Evolutionary conservation across 2,113 vertebrate species (phyloP).

Genomic region (Colinus virginianus): DNA sequence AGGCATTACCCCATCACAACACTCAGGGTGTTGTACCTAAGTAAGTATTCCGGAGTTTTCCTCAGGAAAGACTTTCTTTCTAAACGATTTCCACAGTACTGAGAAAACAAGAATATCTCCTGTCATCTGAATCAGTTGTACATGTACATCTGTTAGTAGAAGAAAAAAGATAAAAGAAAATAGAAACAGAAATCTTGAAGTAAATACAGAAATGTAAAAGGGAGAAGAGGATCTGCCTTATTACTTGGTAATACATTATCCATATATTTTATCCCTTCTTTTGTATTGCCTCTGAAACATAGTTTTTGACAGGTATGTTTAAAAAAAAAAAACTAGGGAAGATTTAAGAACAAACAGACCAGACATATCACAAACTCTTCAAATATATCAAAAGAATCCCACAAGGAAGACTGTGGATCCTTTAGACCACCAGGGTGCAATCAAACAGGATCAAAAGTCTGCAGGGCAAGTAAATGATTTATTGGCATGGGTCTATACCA

Average conservation of each 20-base stretch:
- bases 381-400: constrained; percentile 43
- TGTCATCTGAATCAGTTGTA: neutral
- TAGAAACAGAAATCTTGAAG: neutral
- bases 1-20: neutral
- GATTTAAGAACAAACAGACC: constrained; percentile 38
- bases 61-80: neutral
- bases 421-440: constrained; percentile 34
- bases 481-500: constrained; percentile 12
- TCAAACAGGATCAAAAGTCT: constrained; percentile 56
- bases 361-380: constrained; percentile 39
- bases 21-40: neutral
- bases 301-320: neutral
- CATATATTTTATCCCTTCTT: neutral
- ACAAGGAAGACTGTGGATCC: neutral
- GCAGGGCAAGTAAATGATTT: constrained; percentile 45
- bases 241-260: neutral
- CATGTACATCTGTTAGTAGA: neutral
- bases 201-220: neutral
- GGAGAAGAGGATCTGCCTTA: neutral
- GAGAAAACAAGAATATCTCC: neutral
- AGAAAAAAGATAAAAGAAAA: constrained; percentile 12
- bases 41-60: neutral
- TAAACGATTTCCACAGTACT: neutral
- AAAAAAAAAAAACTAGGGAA: neutral
- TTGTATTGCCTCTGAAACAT: constrained; percentile 13